Evolutionary conservation across 2,113 vertebrate genomes (phyloP), one percentile per base, ranked within the genome.

Genomic region (Rhipidura dahli): DNA sequence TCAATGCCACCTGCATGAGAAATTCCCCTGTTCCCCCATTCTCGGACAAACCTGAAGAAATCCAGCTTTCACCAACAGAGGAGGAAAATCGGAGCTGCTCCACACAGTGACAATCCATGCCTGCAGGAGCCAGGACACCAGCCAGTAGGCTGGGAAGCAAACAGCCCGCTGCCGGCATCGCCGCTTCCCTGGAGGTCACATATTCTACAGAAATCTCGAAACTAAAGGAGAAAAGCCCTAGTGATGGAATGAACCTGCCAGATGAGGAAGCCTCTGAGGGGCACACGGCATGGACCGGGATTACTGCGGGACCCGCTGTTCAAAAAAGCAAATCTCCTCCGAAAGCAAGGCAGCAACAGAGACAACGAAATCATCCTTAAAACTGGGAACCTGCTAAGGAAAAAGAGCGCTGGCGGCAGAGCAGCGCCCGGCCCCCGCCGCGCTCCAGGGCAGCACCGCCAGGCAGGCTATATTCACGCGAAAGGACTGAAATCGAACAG

Each of bases 71-170:
- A 63, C 22, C 33, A 63, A 42, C 4, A 63, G 30, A 82, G 57
- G 7, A 70, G 35, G 33, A 66, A 77, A 70, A 50, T 7, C 21
- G 6, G 65, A n/a, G 61, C 37, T 53, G 53, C 57, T 68, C 39
- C 35, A 22, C 33, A 22, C 40, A 1, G 2, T 10, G 47, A 39
- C 3, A 10, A 39, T 13, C 35, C 12, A 2, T 2, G n/a, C 31
- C 76, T 57, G 60, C 53, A 39, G 40, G 5, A 89, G 57, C 47
- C 75, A 64, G 78, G 63, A 50, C 70, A 44, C 4, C 45, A 72
- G 42, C 31, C 79, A 44, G 39, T 23, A 51, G 66, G 44, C 50
- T 27, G 64, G 49, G 18, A 42, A 53, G 35, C 40, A 61, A 77
- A 54, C n/a, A 69, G 61, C 63, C 44, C 1, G 1, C 35, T 70